Evolutionary conservation across 2,888 invertebrate genomes (phyloP).

Genomic region (Drosophila eohydei): DNA sequence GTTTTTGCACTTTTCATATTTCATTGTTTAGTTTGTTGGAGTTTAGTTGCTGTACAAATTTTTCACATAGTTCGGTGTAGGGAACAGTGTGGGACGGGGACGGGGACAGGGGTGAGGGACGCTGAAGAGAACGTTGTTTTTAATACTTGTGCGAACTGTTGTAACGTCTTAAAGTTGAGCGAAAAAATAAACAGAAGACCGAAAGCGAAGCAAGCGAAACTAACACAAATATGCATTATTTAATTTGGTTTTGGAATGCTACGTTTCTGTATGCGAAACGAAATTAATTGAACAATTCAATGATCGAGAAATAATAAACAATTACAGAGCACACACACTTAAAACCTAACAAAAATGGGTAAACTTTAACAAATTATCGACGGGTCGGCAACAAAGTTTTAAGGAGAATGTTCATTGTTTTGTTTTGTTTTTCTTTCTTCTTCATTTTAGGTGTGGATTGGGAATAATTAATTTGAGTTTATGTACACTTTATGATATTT

Average conservation of each 20-base stretch:
- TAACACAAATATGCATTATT: conserved; percentile 38
- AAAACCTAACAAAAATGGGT: conserved; percentile 75
- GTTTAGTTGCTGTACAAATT: conserved; percentile 73
- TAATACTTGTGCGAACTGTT: conserved; percentile 76
- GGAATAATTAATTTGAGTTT: conserved; percentile 58
- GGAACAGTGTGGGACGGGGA: conserved; percentile 31
- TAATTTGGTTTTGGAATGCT: conserved; percentile 72
- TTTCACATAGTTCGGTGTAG: conserved; percentile 64
- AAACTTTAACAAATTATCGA: conserved; percentile 71
- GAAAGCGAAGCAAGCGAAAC: conserved; percentile 40
- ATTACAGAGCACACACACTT: conserved; percentile 67
- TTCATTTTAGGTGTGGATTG: conserved; percentile 32
- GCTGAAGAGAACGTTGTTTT: conserved; percentile 41
- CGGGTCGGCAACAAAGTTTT: conserved; percentile 45
- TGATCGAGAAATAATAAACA: conserved; percentile 53
- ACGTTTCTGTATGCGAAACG: conserved; percentile 68
- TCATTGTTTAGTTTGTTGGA: conserved; percentile 61
- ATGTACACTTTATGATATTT: conserved; percentile 60
- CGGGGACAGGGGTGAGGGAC: conserved; percentile 22
- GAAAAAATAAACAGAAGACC: conserved; percentile 23
- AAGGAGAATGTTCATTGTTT: conserved; percentile 36
- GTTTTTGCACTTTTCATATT: conserved; percentile 68
- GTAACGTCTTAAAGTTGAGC: conserved; percentile 49
- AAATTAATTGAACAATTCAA: conserved; percentile 20
- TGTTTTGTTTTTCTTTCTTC: conserved; percentile 30